These are phyloP conservation scores for Heterodera carotae DNA, from an alignment of 1,140 invertebrate species.

Conservation along the genomic window DNA sequence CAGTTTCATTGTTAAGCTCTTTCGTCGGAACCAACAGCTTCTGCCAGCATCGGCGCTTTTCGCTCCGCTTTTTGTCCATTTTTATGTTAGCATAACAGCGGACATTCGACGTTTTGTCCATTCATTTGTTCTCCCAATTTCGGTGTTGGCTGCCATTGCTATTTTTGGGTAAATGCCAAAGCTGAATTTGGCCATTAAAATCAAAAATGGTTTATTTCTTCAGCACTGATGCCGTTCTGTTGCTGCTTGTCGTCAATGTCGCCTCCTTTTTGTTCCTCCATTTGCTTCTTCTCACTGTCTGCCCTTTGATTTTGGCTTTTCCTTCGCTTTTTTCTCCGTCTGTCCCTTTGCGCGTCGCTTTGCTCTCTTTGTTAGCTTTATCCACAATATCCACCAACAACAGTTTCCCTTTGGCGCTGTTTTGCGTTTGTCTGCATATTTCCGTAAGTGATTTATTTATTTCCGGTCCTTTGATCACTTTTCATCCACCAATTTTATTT, in stretches of 20 bases:
- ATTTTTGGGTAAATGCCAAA: not conserved
- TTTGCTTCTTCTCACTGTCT: not conserved
- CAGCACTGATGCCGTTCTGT: not conserved
- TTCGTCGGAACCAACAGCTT: constrained; percentile 15
- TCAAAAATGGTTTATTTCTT: not conserved
- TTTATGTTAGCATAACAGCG: not conserved
- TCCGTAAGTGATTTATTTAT: constrained; percentile 3
- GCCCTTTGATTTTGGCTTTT: not conserved
- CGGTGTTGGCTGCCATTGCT: not conserved
- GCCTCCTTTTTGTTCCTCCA: not conserved
- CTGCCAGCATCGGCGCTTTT: not conserved
- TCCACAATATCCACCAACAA: not conserved
- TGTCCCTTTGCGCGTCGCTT: not conserved
- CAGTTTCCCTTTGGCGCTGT: not conserved
- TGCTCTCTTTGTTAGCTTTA: not conserved
- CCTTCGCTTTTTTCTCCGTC: not conserved
- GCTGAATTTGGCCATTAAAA: not conserved
- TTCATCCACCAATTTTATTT: not conserved
- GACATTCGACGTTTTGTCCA: not conserved
- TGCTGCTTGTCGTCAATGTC: not conserved
- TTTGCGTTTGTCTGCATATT: not conserved
- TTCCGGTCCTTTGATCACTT: not conserved
- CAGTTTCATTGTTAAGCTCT: not conserved
- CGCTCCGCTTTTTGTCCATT: constrained; percentile 10
- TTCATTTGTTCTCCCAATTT: not conserved